Evolutionary conservation across 2,113 vertebrate genomes (phyloP), one percentile per base, ranked within the genome.

Genomic region (Peromyscus maniculatus): DNA sequence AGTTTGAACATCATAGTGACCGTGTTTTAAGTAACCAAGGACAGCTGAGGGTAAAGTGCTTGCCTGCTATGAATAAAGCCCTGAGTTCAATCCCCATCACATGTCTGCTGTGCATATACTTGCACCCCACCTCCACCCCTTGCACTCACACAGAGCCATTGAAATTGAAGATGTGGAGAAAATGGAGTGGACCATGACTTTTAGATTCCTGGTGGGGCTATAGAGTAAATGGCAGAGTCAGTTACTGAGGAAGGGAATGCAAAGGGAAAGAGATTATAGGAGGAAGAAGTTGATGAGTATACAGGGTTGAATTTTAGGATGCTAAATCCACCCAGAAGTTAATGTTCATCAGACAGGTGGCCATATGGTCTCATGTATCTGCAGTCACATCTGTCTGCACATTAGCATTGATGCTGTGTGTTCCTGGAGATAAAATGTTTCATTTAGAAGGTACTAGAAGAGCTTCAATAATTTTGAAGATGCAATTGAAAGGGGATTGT

Each of bases 391-490:
- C 33, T 72, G 9, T 19, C 5, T 93, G 31, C 13, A 19, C 66
- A 21, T 77, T 64, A 64, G 22, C 13, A 21, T 83, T 19, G 33
- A 77, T 59, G 59, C 15, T 49, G 26, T 67, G 62, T 89, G 82
- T 72, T 77, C 67, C 7, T 46, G 24, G 55, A 86, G 43, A 49
- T 79, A 71, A 84, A 90, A 43, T n/a, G 28, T 28, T 79, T 84
- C n/a, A 21, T 84, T 17, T 89, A n/a, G 64, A 92, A 79, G 24
- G 88, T 22, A 79, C 52, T n/a, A 71, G n/a, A 28, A 79, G 86
- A 90, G 86, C 21, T n/a, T 90, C 46, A 92, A 52, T 28, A 84
- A 28, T 36, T 90, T 87, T 87, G 72, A 92, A 67, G 49, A 69
- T 75, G 21, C 26, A 49, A 80, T 52, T 59, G 43, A 78, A 80